Conservation (phyloP, 2,113 vertebrate genomes). For the Plecturocebus donacophilus region DNA sequence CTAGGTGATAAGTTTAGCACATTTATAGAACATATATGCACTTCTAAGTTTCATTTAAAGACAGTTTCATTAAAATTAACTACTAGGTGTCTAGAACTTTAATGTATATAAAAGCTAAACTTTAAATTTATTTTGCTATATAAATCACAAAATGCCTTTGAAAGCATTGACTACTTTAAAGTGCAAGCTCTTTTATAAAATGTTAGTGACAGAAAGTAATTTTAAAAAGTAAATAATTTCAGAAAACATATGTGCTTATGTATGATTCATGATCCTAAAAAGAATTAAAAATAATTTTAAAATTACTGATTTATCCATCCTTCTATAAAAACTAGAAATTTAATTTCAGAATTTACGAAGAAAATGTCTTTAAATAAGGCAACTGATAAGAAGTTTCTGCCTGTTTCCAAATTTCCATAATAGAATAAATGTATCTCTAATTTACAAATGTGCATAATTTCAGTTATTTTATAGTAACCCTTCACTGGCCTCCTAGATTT, state of each 20-base stretch:
- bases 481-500: not conserved
- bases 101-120: not conserved
- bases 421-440: not conserved
- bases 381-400: not conserved
- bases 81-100: not conserved
- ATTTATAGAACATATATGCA: not conserved
- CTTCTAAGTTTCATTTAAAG: not conserved
- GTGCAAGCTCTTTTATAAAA: not conserved
- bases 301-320: not conserved
- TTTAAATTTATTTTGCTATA: not conserved
- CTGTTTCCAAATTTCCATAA: not conserved
- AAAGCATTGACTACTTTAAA: not conserved
- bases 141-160: not conserved
- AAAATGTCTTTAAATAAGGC: not conserved
- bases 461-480: not conserved
- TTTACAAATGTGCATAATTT: not conserved
- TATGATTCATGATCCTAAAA: not conserved
- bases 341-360: not conserved
- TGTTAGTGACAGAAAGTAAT: slow-evolving; percentile 10
- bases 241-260: slow-evolving; percentile 11
- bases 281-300: not conserved
- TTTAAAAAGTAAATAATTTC: not conserved
- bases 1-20: not conserved
- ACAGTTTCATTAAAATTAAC: not conserved
- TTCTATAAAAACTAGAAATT: not conserved